phyloP scores from a whole-genome alignment of 2,888 invertebrate genomes.

The Nomada hirtipes region DNA sequence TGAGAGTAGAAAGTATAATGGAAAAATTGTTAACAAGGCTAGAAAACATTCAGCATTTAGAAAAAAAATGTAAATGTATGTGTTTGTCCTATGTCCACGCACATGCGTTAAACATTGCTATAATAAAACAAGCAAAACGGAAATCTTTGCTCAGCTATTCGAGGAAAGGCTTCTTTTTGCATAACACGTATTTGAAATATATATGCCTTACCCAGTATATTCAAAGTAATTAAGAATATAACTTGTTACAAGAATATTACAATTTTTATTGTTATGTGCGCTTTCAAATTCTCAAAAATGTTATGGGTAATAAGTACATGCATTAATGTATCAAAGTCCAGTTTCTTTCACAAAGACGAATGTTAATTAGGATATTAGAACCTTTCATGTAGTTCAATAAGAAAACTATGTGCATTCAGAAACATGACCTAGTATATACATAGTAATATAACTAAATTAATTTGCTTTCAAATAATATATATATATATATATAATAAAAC shows the following conservation, averaged over 20 bases:
- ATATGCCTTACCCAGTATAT: conserved; percentile 34
- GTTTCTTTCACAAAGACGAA: conserved; percentile 17
- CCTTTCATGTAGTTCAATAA: conserved; percentile 10
- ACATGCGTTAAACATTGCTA: conserved; percentile 23
- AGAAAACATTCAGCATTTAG: conserved; percentile 37
- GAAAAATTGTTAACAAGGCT: conserved; percentile 17
- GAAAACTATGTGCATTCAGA: conserved; percentile 52
- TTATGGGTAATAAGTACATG: conserved; percentile 39
- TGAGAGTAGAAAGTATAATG: background rate
- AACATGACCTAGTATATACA: conserved; percentile 39
- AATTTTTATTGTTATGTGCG: conserved; percentile 14
- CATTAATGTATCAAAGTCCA: conserved; percentile 25
- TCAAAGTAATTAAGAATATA: conserved; percentile 13
- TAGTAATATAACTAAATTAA: conserved; percentile 16
- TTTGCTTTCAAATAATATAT: conserved; percentile 16
- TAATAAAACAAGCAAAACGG: conserved; percentile 43
- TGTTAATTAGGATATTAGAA: conserved; percentile 32
- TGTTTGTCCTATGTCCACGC: conserved; percentile 46
- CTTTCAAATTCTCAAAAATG: conserved; percentile 15
- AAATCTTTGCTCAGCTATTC: conserved; percentile 35
- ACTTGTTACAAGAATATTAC: conserved; percentile 29
- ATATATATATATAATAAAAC: conserved; percentile 28
- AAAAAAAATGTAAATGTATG: conserved; percentile 28
- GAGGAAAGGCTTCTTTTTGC: conserved; percentile 27
- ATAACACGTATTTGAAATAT: conserved; percentile 35